A percentile compares a stretch with the other conserved stretches of the same genome.
Evolutionary conservation across 2,888 invertebrate species (phyloP).

Genomic region (Tricholauxania praeusta): DNA sequence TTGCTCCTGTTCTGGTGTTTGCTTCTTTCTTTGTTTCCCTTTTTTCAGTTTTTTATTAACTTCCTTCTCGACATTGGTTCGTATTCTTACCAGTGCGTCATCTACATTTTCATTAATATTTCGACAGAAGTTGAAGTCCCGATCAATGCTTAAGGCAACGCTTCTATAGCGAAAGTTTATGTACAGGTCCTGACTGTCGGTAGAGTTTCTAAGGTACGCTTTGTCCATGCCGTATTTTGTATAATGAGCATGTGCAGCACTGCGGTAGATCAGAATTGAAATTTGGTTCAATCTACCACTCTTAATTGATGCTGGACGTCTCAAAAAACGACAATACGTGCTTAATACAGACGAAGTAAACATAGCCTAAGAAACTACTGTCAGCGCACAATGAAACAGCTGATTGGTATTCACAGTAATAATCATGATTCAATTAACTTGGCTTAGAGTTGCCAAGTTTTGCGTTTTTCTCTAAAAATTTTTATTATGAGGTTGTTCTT

Average conservation of each 20-base stretch:
- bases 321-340: no score
- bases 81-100: constrained; percentile 73
- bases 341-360: no score
- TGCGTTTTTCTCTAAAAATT: no score
- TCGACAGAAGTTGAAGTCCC: constrained; percentile 81
- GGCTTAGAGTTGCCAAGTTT: no score
- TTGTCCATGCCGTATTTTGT: constrained; percentile 69
- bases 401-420: not conserved
- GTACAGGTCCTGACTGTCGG: constrained; percentile 70
- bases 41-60: constrained; percentile 69
- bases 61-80: constrained; percentile 76
- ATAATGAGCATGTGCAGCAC: constrained; percentile 44
- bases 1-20: constrained; percentile 28
- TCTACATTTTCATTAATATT: constrained; percentile 74
- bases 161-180: constrained; percentile 72
- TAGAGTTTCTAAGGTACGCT: constrained; percentile 71
- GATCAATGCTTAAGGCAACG: constrained; percentile 69
- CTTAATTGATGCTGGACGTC: no score
- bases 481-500: no score
- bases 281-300: no score
- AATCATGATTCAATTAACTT: no score
- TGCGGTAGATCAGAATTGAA: not conserved
- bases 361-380: no score
- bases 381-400: not conserved
- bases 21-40: constrained; percentile 39